These are phyloP conservation scores for Helleia helle DNA, from an alignment of 2,888 invertebrate genomes.

Conservation along the genomic window DNA sequence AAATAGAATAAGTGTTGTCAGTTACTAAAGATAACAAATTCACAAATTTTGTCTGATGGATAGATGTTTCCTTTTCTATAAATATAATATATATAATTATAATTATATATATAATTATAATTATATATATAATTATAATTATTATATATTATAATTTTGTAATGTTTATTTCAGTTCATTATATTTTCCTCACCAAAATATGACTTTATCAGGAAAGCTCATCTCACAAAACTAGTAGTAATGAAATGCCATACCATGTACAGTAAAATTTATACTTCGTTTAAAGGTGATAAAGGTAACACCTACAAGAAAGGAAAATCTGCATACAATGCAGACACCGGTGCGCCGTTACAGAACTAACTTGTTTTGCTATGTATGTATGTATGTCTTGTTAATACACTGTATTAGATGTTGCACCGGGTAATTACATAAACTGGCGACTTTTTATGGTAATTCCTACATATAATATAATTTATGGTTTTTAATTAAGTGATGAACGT, in stretches of 20 bases:
- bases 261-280: constrained; percentile 45
- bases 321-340: constrained; percentile 51
- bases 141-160: too few species aligned
- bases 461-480: neutral
- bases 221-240: constrained; percentile 40
- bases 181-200: too few species aligned
- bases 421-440: neutral
- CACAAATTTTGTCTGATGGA: too few species aligned
- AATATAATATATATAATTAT: too few species aligned
- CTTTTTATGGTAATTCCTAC: neutral
- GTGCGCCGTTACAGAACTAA: neutral
- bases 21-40: too few species aligned
- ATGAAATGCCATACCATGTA: constrained; percentile 42
- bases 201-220: constrained; percentile 26
- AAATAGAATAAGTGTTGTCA: too few species aligned
- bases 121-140: too few species aligned
- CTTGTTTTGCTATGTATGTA: neutral
- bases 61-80: too few species aligned
- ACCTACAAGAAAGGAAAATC: constrained; percentile 43
- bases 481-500: neutral
- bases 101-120: too few species aligned
- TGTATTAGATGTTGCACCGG: constrained; percentile 2
- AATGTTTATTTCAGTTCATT: too few species aligned
- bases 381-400: neutral
- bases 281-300: constrained; percentile 42